Conservation (phyloP, 2,888 invertebrate genomes). For the Clistopyga incitator region DNA sequence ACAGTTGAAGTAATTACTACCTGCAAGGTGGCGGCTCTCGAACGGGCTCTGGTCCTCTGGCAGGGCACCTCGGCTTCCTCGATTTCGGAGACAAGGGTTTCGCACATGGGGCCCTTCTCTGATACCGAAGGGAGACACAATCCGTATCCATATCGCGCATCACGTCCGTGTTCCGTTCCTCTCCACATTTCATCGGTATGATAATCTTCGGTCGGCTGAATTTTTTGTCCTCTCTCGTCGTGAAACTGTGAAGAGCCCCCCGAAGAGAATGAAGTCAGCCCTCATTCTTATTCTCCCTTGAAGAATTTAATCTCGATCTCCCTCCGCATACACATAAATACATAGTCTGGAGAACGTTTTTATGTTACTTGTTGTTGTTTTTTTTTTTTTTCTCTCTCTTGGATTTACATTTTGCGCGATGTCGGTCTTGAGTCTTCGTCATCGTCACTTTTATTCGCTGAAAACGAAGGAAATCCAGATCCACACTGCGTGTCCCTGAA, state of each 20-base stretch:
- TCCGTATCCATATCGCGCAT: constrained; percentile 32
- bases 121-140: constrained; percentile 66
- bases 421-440: not conserved
- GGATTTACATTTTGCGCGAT: constrained; percentile 42
- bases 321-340: not conserved
- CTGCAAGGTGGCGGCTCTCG: constrained; percentile 66
- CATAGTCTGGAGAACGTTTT: not conserved
- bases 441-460: constrained; percentile 1
- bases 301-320: constrained; percentile 29
- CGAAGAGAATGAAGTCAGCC: not conserved
- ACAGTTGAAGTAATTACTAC: constrained; percentile 28
- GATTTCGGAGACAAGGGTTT: constrained; percentile 50
- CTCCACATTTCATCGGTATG: constrained; percentile 37
- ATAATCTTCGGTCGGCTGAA: constrained; percentile 44
- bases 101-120: constrained; percentile 66
- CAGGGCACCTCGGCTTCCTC: constrained; percentile 58
- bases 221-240: constrained; percentile 8
- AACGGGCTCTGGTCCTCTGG: constrained; percentile 57
- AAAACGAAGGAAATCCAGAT: constrained; percentile 17
- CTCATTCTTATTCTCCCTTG: constrained; percentile 17
- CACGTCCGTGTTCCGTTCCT: constrained; percentile 8
- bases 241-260: constrained; percentile 24
- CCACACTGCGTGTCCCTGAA: constrained; percentile 28
- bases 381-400: too few species aligned
- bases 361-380: not conserved